A percentile compares a stretch with the other conserved stretches of the same genome.
Conservation (phyloP, 2,113 vertebrate species). For the Megaceryle maxima region DNA sequence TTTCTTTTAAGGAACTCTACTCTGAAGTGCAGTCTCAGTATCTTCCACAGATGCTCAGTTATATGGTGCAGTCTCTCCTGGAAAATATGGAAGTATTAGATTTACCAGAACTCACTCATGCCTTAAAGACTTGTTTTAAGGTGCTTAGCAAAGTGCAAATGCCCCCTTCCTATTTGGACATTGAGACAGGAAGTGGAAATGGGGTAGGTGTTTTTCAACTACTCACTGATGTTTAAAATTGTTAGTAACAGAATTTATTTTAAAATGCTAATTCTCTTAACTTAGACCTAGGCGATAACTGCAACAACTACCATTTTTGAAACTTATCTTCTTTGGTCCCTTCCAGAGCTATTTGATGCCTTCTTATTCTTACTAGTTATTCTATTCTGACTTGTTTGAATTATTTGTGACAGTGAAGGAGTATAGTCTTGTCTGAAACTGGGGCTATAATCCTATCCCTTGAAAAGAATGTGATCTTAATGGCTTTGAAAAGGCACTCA, state of each 20-base stretch:
- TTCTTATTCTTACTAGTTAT: neutral
- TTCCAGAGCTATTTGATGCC: neutral
- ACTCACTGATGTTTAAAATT: neutral
- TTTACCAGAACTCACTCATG: conserved; percentile 85
- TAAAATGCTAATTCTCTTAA: neutral
- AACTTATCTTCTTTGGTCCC: neutral
- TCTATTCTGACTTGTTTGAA: neutral
- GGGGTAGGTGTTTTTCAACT: conserved; percentile 52
- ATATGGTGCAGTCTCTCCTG: conserved; percentile 81
- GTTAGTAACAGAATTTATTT: neutral
- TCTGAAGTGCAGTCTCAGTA: conserved; percentile 92
- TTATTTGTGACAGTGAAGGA: neutral
- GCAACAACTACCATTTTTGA: neutral
- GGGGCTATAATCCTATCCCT: neutral
- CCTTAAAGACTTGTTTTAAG: conserved; percentile 89
- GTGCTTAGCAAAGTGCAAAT: conserved; percentile 97
- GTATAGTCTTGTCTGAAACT: neutral
- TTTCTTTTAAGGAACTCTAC: conserved; percentile 86
- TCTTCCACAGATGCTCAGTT: conserved; percentile 92
- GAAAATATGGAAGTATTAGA: conserved; percentile 77
- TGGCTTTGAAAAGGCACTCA: neutral
- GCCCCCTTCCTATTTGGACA: conserved; percentile 90
- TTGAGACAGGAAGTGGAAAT: conserved; percentile 42
- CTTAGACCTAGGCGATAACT: neutral
- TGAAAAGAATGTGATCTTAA: neutral